phyloP scores from a whole-genome alignment of 1,140 invertebrate genomes.

The Drosophila pseudoobscura region DNA sequence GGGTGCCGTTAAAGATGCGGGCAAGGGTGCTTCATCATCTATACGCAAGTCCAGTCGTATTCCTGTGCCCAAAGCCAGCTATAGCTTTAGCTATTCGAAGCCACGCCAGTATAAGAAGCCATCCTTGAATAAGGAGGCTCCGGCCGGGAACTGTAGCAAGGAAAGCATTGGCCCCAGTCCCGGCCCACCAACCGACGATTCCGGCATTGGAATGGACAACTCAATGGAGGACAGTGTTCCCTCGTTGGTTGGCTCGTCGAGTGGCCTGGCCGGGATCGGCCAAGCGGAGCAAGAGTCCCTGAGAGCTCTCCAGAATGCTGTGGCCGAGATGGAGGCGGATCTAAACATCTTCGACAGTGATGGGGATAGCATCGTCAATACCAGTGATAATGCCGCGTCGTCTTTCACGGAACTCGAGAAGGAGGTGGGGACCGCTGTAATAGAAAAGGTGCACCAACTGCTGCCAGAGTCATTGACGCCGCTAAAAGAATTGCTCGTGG shows the following conservation, averaged over 20 bases:
- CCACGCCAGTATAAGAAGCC: background rate
- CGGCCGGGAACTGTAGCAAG: background rate
- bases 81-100: constrained; percentile 3
- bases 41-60: constrained; percentile 5
- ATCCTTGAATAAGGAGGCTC: constrained; percentile 1
- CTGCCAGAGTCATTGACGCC: no score
- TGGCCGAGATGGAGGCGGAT: constrained; percentile 70
- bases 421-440: no score
- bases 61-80: constrained; percentile 29
- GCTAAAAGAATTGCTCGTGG: no score
- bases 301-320: constrained; percentile 56
- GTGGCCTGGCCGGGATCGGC: constrained; percentile 19
- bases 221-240: background rate
- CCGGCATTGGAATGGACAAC: constrained; percentile 30
- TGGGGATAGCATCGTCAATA: background rate
- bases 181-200: constrained; percentile 33
- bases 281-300: constrained; percentile 49
- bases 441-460: no score
- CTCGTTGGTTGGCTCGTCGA: background rate
- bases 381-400: background rate
- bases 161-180: no score
- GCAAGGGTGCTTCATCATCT: no score
- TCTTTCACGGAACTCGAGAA: no score
- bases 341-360: constrained; percentile 19
- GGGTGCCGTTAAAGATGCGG: no score